Conservation (phyloP, 2,113 vertebrate species). For the Oncorhynchus mykiss region DNA sequence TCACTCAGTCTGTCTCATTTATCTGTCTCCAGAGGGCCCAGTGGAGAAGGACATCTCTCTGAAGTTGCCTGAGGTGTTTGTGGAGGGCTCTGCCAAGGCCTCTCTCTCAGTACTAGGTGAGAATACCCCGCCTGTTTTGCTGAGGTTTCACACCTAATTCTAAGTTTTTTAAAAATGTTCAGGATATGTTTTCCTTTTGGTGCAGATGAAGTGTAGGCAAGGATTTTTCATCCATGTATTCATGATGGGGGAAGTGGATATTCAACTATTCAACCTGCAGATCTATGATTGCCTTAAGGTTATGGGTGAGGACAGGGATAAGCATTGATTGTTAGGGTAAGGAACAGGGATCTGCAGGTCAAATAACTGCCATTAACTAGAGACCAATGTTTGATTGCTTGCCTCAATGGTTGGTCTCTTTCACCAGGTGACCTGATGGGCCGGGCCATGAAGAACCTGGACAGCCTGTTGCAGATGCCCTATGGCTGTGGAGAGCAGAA, state of each 20-base stretch:
- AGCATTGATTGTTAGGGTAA: too few species aligned
- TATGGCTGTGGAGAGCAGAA: slow-evolving; percentile 85
- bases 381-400: too few species aligned
- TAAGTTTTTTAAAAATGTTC: background rate
- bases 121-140: background rate
- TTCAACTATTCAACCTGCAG: too few species aligned
- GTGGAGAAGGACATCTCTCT: slow-evolving; percentile 60
- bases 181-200: background rate
- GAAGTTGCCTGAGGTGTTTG: slow-evolving; percentile 68
- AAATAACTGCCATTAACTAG: background rate
- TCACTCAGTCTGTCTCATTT: background rate
- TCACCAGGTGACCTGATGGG: slow-evolving; percentile 81
- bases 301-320: too few species aligned
- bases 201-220: background rate
- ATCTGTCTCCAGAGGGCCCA: slow-evolving; percentile 39
- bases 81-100: slow-evolving; percentile 75
- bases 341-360: too few species aligned
- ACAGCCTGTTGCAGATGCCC: slow-evolving; percentile 76
- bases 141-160: background rate
- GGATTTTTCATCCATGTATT: background rate
- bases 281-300: too few species aligned
- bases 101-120: slow-evolving; percentile 80
- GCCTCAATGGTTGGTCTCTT: background rate
- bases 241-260: background rate
- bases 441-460: slow-evolving; percentile 74